These are phyloP conservation scores for Ophraella communa DNA, from an alignment of 2,888 invertebrate species.

Conservation along the genomic window DNA sequence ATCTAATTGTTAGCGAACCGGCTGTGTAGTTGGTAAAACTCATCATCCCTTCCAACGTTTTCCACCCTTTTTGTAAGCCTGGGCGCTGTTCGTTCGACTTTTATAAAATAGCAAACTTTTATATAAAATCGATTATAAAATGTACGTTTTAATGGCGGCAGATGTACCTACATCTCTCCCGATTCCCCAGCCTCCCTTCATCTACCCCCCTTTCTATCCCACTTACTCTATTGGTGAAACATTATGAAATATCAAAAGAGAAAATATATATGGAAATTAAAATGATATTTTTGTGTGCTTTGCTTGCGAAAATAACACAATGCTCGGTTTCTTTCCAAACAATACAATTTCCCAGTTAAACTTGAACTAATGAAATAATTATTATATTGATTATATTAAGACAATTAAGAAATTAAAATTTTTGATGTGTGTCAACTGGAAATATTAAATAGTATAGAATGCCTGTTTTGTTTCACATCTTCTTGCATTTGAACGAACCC, in stretches of 20 bases:
- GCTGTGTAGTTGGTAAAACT: constrained; percentile 36
- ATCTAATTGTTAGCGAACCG: constrained; percentile 38
- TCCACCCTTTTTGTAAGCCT: constrained; percentile 40
- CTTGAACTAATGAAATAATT: too few species aligned
- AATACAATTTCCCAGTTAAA: too few species aligned
- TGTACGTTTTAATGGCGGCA: constrained; percentile 47
- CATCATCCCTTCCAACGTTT: constrained; percentile 36
- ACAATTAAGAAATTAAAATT: too few species aligned
- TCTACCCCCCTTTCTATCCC: constrained; percentile 15
- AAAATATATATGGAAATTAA: constrained; percentile 25
- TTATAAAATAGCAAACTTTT: constrained; percentile 48
- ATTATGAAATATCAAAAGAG: constrained; percentile 33
- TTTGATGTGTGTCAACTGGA: too few species aligned
- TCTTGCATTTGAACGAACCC: too few species aligned
- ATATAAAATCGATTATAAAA: constrained; percentile 49
- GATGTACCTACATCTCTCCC: constrained; percentile 35
- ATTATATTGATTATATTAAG: too few species aligned
- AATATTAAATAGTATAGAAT: too few species aligned
- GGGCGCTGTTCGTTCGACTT: constrained; percentile 43
- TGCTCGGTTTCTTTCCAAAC: neutral
- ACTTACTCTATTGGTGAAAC: constrained; percentile 24
- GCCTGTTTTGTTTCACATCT: too few species aligned
- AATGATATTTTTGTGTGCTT: constrained; percentile 2
- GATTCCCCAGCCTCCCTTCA: constrained; percentile 7
- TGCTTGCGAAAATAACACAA: neutral